phyloP scores from a whole-genome alignment of 2,797 vertebrate species.

The Astyanax mexicanus region DNA sequence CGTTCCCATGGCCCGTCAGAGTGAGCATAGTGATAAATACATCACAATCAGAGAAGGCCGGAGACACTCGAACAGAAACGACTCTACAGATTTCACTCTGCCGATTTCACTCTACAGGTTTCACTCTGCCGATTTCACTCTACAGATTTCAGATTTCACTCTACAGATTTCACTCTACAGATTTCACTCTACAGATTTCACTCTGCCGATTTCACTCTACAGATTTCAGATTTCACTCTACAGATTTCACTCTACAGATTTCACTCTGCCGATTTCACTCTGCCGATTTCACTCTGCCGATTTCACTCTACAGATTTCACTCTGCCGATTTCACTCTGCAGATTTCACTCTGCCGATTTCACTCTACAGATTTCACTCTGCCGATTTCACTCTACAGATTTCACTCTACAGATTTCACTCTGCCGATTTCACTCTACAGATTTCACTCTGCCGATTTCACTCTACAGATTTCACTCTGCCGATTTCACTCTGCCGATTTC shows the following conservation, averaged over 20 bases:
- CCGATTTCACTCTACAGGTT: conserved; percentile 43
- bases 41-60: conserved; percentile 53
- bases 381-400: no score
- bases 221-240: conserved; percentile 43
- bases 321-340: conserved; percentile 45
- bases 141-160: conserved; percentile 44
- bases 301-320: conserved; percentile 39
- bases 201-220: conserved; percentile 44
- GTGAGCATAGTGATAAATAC: conserved; percentile 62
- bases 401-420: conserved; percentile 36
- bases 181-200: no score
- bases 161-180: no score
- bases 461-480: conserved; percentile 44
- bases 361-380: conserved; percentile 43
- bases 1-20: conserved; percentile 75
- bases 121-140: conserved; percentile 40
- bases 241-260: no score
- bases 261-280: conserved; percentile 40
- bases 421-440: no score
- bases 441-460: conserved; percentile 42
- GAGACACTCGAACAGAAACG: not conserved
- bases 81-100: conserved; percentile 43
- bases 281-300: conserved; percentile 48
- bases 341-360: conserved; percentile 44
- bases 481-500: conserved; percentile 43